Conservation (phyloP, 2,888 invertebrate genomes). For the Troides oblongomaculatus region DNA sequence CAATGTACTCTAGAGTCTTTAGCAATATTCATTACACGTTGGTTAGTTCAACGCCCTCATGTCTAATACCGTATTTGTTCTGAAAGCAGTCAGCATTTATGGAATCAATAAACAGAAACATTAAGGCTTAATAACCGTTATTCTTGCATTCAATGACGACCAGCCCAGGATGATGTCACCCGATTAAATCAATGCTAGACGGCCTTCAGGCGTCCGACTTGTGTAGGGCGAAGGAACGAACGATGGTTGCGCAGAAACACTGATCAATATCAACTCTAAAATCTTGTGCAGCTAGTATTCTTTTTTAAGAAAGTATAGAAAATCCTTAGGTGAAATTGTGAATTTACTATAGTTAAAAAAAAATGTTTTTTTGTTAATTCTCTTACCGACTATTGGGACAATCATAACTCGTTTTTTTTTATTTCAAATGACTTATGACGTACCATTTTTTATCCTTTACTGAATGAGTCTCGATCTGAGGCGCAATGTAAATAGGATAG, state of each 20-base stretch:
- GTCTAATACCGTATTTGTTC: slow-evolving; percentile 15
- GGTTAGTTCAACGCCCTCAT: slow-evolving; percentile 17
- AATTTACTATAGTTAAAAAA: too few relatives aligned
- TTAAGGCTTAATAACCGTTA: slow-evolving; percentile 1
- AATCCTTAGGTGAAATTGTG: too few relatives aligned
- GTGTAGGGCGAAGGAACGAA: slow-evolving; percentile 12
- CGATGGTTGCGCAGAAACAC: slow-evolving; percentile 14
- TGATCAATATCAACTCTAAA: neutral
- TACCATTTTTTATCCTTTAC: neutral
- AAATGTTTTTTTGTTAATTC: neutral
- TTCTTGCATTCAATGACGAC: slow-evolving; percentile 16
- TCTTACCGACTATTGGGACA: neutral
- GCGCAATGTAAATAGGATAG: neutral
- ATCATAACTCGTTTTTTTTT: neutral
- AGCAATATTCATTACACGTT: slow-evolving; percentile 23
- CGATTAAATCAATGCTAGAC: slow-evolving; percentile 44
- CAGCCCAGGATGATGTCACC: slow-evolving; percentile 46
- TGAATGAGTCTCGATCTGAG: neutral
- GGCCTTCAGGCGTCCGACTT: slow-evolving; percentile 37
- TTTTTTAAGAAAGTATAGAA: too few relatives aligned
- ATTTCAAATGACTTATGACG: neutral
- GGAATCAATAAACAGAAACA: neutral
- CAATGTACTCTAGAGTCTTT: slow-evolving; percentile 29
- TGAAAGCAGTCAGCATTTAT: slow-evolving; percentile 1
- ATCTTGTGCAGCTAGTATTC: neutral